These are phyloP conservation scores for Apostichopus leukothele DNA, from an alignment of 53 echinoderm and acorn worm species.

Conservation along the genomic window DNA sequence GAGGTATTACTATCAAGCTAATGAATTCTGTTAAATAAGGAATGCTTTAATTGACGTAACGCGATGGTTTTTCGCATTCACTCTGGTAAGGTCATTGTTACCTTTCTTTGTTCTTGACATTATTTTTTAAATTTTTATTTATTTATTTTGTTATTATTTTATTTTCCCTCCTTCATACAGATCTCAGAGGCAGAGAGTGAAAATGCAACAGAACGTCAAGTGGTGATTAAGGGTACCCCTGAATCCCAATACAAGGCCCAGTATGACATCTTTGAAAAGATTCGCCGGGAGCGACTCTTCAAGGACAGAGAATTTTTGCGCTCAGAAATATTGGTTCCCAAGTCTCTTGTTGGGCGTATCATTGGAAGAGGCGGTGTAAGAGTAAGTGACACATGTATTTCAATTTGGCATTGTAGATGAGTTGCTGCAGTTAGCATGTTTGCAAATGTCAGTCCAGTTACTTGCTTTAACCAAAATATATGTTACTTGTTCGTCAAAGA, in stretches of 20 bases:
- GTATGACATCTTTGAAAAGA: slow-evolving; percentile 91
- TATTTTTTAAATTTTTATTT: too few species aligned
- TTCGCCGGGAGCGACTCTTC: slow-evolving; percentile 82
- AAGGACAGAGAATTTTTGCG: slow-evolving; percentile 80
- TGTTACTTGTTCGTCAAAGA: too few species aligned
- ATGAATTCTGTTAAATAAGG: too few species aligned
- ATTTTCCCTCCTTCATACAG: slow-evolving; percentile 38
- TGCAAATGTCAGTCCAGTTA: too few species aligned
- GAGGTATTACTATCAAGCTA: too few species aligned
- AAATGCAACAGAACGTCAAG: slow-evolving; percentile 73
- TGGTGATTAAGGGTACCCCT: slow-evolving; percentile 84
- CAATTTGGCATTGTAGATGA: background rate
- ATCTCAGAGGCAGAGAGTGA: slow-evolving; percentile 82
- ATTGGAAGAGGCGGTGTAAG: slow-evolving; percentile 88
- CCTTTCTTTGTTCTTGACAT: too few species aligned
- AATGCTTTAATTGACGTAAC: too few species aligned
- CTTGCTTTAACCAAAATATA: too few species aligned
- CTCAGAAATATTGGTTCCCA: slow-evolving; percentile 81
- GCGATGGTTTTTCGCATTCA: too few species aligned
- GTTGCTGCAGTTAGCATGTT: background rate
- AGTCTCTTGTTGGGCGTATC: slow-evolving; percentile 86
- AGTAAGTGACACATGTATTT: slow-evolving; percentile 47
- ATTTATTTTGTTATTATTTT: too few species aligned
- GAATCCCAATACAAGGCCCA: slow-evolving; percentile 96
- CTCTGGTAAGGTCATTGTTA: too few species aligned